Base-by-base conservation (phyloP, 2,113 vertebrate genomes). In the Lycaon pictus region DNA sequence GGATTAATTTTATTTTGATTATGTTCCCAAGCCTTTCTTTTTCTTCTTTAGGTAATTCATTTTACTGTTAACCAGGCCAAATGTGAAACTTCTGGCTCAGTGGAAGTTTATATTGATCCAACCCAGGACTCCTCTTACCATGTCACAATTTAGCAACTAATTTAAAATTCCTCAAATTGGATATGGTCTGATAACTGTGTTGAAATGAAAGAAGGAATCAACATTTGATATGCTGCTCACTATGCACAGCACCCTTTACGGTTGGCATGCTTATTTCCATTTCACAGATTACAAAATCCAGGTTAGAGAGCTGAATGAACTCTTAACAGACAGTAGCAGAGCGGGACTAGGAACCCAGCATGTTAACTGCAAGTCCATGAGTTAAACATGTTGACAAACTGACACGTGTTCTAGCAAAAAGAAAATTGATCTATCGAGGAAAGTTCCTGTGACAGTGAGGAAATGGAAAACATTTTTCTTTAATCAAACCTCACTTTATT, bases 1-100 rank as follows among this genome's bases (percentile, higher is more conserved):
- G 7, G 12, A 55, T 69, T 72, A 10, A 76, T 88, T 88, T 84
- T 53, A 65, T 79, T 96, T 93, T 96, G 29, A 92, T 67, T 94
- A 69, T 7, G 15, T 62, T 35, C 25, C 56, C 80, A 43, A 77
- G 8, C 56, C 53, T 72, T 27, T 92, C 48, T 82, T 76, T 62
- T 87, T 79, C 15, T 82, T 89, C 27, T 72, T 92, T 12, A 77
- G n/a, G 55, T n/a, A 91, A 23, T 63, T 87, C 58, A 69, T 74
- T 96, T 90, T 69, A 51, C n/a, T 82, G 17, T 89, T 37, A 93
- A 76, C 17, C 27, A 51, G 11, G n/a, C 51, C 23, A 93, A 87
- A 56, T 6, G 2, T 48, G 23, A 60, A 82, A 90, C 48, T 69
- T 95, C 43, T 89, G 53, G 63, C 48, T 95, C 35, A 63, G 1